Conservation (phyloP, 2,113 vertebrate genomes). For the Rhinoptilus africanus region DNA sequence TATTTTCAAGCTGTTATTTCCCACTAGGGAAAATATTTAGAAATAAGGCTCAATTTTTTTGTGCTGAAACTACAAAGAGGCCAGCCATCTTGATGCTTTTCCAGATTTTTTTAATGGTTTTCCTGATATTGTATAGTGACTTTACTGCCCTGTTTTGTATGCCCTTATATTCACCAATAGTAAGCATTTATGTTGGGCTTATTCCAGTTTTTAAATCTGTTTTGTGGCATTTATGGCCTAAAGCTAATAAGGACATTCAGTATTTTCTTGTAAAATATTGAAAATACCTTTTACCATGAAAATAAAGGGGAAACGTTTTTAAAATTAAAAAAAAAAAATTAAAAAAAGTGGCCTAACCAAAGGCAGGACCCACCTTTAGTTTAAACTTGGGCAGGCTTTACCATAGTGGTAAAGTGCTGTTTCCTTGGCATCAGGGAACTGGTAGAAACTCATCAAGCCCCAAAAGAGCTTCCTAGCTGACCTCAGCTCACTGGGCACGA, state of each 20-base stretch:
- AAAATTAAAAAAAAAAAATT: conserved; percentile 40
- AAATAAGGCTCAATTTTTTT: conserved; percentile 74
- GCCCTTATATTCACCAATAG: conserved; percentile 68
- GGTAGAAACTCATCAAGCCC: neutral
- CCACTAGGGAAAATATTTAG: conserved; percentile 84
- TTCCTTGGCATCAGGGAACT: neutral
- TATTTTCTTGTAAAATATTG: conserved; percentile 76
- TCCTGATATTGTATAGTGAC: conserved; percentile 81
- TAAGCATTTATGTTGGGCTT: conserved; percentile 74
- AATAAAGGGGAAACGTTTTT: conserved; percentile 69
- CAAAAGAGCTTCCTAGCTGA: neutral
- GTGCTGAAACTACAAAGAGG: conserved; percentile 79
- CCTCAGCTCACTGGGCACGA: neutral
- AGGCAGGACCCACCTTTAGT: neutral
- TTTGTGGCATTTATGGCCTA: conserved; percentile 78
- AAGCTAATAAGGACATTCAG: conserved; percentile 76
- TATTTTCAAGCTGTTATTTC: conserved; percentile 84
- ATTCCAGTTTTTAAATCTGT: conserved; percentile 78
- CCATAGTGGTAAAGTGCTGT: neutral
- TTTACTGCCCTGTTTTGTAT: conserved; percentile 75
- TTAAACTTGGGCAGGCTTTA: neutral
- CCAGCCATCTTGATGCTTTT: conserved; percentile 81
- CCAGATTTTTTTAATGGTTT: conserved; percentile 79
- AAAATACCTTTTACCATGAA: conserved; percentile 68
- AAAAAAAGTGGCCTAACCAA: conserved; percentile 16